phyloP scores from a whole-genome alignment of 2,113 vertebrate genomes.

The Alligator sinensis region DNA sequence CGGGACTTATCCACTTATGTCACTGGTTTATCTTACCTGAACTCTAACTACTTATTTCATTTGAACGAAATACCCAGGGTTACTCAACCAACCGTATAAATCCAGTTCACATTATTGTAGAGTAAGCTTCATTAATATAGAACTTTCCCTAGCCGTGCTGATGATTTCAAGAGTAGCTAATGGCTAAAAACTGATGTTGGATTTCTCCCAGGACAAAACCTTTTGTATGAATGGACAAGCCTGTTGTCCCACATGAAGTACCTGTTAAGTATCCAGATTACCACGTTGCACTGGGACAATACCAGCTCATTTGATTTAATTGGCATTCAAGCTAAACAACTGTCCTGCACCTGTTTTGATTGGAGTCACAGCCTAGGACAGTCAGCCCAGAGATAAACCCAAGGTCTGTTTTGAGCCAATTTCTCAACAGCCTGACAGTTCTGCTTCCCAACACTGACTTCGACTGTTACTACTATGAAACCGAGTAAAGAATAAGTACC shows the following conservation, averaged over 20 bases:
- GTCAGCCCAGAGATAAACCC: too few relatives aligned
- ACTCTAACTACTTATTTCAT: constrained; percentile 29
- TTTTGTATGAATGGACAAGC: too few relatives aligned
- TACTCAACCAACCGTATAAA: constrained; percentile 12
- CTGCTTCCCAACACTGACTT: constrained; percentile 67
- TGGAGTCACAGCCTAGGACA: too few relatives aligned
- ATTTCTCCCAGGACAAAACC: too few relatives aligned
- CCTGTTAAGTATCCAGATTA: too few relatives aligned
- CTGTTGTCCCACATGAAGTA: too few relatives aligned
- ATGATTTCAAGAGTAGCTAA: constrained; percentile 18
- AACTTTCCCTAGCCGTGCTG: constrained; percentile 52
- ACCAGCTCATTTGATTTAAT: too few relatives aligned
- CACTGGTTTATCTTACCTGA: constrained; percentile 36
- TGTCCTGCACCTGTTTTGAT: too few relatives aligned
- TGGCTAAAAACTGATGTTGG: not conserved
- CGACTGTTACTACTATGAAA: constrained; percentile 80
- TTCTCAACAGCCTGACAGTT: constrained; percentile 51
- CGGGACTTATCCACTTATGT: constrained; percentile 17
- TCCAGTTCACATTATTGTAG: constrained; percentile 52
- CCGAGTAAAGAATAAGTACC: constrained; percentile 39
- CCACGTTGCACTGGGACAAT: too few relatives aligned
- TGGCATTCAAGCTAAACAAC: too few relatives aligned
- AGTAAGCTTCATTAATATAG: constrained; percentile 25
- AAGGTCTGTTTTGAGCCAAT: not conserved
- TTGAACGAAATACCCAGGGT: constrained; percentile 30